Conservation (phyloP, 2,113 vertebrate species). For the Mus spicilegus region DNA sequence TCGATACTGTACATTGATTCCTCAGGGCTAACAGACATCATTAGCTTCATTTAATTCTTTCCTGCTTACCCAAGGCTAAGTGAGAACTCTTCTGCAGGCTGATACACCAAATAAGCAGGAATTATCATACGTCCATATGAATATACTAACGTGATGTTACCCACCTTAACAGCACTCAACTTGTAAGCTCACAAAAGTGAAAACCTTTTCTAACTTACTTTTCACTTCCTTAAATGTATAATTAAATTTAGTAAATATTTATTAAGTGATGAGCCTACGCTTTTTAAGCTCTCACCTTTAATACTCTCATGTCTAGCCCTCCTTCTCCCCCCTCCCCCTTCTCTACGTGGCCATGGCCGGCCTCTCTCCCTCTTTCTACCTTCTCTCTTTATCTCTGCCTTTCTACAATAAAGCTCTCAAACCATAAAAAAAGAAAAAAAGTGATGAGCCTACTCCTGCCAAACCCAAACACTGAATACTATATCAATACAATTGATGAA, state of each 20-base stretch:
- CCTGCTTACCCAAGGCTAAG: neutral
- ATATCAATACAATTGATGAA: slow-evolving; percentile 20
- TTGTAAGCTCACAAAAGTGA: neutral
- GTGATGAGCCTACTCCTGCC: neutral
- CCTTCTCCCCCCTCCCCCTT: too few species aligned
- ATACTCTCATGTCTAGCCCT: too few species aligned
- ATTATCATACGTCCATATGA: neutral
- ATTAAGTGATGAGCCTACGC: neutral
- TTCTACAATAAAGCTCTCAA: too few species aligned
- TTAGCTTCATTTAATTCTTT: neutral
- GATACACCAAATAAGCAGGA: neutral
- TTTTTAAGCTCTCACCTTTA: too few species aligned
- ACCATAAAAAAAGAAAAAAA: neutral
- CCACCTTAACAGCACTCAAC: neutral
- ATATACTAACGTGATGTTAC: neutral
- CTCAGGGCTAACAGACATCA: neutral
- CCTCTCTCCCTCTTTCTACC: too few species aligned
- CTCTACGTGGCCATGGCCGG: too few species aligned
- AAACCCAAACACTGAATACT: neutral
- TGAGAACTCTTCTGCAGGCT: neutral
- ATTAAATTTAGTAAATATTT: slow-evolving; percentile 57
- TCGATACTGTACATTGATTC: neutral
- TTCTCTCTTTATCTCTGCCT: too few species aligned
- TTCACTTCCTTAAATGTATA: slow-evolving; percentile 15
- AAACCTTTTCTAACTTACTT: neutral